These are phyloP conservation scores for Alectura lathami DNA, from an alignment of 2,113 vertebrate genomes.

Conservation along the genomic window DNA sequence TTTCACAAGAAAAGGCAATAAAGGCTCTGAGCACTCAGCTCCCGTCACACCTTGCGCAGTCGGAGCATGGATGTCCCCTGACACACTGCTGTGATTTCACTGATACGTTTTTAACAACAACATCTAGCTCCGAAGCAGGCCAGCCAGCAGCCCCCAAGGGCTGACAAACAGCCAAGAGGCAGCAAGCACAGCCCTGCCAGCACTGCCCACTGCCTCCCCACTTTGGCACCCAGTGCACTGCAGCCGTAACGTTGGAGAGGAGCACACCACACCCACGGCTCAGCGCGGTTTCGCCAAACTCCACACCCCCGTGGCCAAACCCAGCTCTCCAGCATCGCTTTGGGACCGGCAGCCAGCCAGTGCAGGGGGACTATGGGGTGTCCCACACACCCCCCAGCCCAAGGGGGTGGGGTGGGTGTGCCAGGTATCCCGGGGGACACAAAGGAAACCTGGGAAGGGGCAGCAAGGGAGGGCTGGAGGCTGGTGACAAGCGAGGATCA, in stretches of 20 bases:
- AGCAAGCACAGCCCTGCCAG: too few relatives aligned
- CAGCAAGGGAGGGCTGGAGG: not conserved
- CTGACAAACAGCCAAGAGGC: too few relatives aligned
- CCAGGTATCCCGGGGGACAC: not conserved
- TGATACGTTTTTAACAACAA: not conserved
- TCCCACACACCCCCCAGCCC: not conserved
- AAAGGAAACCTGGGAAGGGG: not conserved
- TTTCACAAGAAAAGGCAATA: not conserved
- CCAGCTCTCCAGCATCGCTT: accelerated
- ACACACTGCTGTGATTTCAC: too few relatives aligned
- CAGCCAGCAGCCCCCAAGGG: not conserved
- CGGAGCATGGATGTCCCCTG: not conserved
- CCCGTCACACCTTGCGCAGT: accelerated
- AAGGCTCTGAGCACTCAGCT: not conserved
- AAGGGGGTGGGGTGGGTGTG: too few relatives aligned
- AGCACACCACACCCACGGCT: not conserved
- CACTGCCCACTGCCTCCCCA: too few relatives aligned
- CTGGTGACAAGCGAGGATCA: not conserved
- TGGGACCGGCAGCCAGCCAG: not conserved
- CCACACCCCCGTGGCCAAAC: accelerated
- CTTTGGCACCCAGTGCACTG: accelerated
- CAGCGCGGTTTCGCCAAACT: not conserved
- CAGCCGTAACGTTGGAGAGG: not conserved
- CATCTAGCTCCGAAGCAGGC: not conserved
- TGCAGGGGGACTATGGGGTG: not conserved